Evolutionary conservation across 2,113 vertebrate genomes (phyloP).

Genomic region (Prunella fulvescens): DNA sequence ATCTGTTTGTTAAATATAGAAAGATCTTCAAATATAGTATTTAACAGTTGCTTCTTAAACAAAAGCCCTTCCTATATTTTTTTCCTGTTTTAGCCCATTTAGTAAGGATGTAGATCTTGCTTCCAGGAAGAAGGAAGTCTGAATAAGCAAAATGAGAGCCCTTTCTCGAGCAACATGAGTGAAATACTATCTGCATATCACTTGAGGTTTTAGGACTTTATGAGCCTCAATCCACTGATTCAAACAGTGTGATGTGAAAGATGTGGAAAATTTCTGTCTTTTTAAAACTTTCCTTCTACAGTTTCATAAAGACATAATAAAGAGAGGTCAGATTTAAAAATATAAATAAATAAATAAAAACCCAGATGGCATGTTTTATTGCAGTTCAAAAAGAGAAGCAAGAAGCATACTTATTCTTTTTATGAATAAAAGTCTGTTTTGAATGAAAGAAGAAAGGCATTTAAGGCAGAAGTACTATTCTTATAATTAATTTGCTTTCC

Average conservation of each 20-base stretch:
- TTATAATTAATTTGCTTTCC: constrained; percentile 62
- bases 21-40: neutral
- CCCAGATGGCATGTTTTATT: neutral
- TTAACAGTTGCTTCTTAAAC: neutral
- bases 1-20: neutral
- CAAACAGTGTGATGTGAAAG: constrained; percentile 19
- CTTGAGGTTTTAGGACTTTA: constrained; percentile 11
- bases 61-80: neutral
- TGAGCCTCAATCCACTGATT: constrained; percentile 19
- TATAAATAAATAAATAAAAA: neutral
- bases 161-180: constrained; percentile 5
- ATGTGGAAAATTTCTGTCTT: constrained; percentile 8
- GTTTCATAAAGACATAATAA: constrained; percentile 21
- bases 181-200: constrained; percentile 30
- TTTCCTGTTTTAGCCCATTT: neutral
- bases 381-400: neutral
- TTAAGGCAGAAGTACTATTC: constrained; percentile 45
- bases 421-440: constrained; percentile 47
- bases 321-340: constrained; percentile 5
- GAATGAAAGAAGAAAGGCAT: constrained; percentile 49
- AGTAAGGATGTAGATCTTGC: neutral
- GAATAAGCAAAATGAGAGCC: constrained; percentile 27
- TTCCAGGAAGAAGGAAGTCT: constrained; percentile 16
- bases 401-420: constrained; percentile 53
- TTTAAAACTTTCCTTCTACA: constrained; percentile 20